Conservation (phyloP, 2,797 vertebrate genomes). For the Acrocephalus scirpaceus region DNA sequence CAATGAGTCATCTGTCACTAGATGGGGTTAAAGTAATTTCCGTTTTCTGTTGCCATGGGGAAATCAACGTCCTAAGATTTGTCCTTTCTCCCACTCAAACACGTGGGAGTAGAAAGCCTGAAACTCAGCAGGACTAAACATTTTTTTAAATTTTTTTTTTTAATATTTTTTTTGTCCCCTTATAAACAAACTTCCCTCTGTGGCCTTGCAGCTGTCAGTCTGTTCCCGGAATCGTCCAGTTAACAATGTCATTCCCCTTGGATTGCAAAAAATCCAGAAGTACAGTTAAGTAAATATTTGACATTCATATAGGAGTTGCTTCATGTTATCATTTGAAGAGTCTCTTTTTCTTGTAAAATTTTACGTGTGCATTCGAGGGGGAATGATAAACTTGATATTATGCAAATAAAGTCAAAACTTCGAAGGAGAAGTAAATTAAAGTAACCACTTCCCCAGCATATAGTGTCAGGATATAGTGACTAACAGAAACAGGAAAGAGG, state of each 20-base stretch:
- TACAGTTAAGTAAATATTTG: conserved; percentile 80
- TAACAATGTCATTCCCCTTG: conserved; percentile 74
- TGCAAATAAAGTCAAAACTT: not conserved
- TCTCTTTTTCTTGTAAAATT: not conserved
- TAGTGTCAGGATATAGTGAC: not conserved
- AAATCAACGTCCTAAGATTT: conserved; percentile 67
- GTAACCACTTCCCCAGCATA: not conserved
- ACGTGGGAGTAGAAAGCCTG: conserved; percentile 66
- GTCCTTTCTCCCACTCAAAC: conserved; percentile 69
- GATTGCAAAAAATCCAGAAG: conserved; percentile 67
- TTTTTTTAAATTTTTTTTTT: not conserved
- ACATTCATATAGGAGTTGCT: conserved; percentile 48
- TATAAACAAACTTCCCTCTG: conserved; percentile 72
- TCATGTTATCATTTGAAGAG: conserved; percentile 2
- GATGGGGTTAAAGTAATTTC: conserved; percentile 74
- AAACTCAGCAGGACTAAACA: conserved; percentile 51
- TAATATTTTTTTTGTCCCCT: not conserved
- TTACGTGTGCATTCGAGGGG: not conserved
- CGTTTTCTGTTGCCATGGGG: conserved; percentile 51
- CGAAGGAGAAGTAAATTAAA: not conserved
- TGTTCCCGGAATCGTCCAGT: conserved; percentile 61
- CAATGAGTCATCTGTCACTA: conserved; percentile 62
- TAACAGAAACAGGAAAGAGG: conserved; percentile 27
- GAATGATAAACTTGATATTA: not conserved
- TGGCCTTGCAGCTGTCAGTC: conserved; percentile 67